These are phyloP conservation scores for Heliangelus exortis DNA, from an alignment of 2,797 vertebrate genomes.

Conservation along the genomic window DNA sequence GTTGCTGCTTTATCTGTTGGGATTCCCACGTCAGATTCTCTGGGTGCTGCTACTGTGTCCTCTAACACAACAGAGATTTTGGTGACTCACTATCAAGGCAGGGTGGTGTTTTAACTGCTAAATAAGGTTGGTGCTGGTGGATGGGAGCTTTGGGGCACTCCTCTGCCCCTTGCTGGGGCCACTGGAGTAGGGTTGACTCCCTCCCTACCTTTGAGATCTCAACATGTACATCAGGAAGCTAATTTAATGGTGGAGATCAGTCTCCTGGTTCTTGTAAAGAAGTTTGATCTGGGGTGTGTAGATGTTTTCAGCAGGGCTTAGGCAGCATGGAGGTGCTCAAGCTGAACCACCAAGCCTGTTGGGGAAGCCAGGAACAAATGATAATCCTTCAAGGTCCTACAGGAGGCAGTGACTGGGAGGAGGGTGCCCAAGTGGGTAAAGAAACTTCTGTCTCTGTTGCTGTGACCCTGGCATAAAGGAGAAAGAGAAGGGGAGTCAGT, in stretches of 20 bases:
- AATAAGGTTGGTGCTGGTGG: not conserved
- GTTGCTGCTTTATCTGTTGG: not conserved
- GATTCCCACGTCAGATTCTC: rapidly evolving
- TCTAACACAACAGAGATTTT: not conserved
- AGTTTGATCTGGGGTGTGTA: not conserved
- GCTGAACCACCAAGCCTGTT: not conserved
- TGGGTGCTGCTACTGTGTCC: not conserved
- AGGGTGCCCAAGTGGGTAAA: not conserved
- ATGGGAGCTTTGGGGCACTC: not conserved
- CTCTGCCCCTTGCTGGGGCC: not conserved
- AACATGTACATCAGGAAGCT: not conserved
- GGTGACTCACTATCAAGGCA: not conserved
- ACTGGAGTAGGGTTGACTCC: not conserved
- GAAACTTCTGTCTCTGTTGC: not conserved
- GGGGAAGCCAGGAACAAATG: not conserved
- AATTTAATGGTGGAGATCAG: not conserved
- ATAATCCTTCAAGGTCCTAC: not conserved
- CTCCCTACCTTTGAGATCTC: not conserved
- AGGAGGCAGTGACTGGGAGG: not conserved
- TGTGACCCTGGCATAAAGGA: not conserved
- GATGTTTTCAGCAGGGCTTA: not conserved
- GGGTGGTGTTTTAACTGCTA: not conserved
- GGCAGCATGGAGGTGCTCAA: not conserved
- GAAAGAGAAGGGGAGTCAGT: not conserved
- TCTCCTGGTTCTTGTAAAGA: not conserved